Base-by-base conservation (phyloP, 2,797 vertebrate genomes). In the Vultur gryphus region DNA sequence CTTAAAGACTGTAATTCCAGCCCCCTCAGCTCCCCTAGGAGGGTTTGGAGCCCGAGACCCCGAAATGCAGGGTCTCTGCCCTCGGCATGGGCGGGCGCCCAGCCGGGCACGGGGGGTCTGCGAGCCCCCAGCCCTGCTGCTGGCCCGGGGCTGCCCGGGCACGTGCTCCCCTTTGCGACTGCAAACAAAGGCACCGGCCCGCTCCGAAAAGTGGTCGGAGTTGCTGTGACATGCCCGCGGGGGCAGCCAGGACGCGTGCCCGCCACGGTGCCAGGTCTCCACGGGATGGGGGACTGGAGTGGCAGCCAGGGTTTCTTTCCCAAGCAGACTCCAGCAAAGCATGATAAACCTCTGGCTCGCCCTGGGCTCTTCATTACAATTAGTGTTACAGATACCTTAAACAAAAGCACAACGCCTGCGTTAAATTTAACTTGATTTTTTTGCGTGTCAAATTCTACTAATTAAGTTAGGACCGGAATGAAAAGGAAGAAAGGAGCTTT, bases 21-120 rank as follows among this genome's bases (percentile, higher is more conserved):
- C 69, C 59, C 76, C 37, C 52, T 84, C 52, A 3, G 43, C 55
- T 69, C 37, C 43, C 55, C 28, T 3, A 7, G 13, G 24, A 54
- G 41, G 31, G 31, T 43, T 79, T 87, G 82, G 54, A 82, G 28
- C 17, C 18, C 0, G 0, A 37, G n/a, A 14, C 28, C 31, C 9
- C 0, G 0, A 23, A 69, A 37, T 0, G 1, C 1, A 17, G 29
- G 70, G 48, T 76, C 15, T 7, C 18, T 43, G 31, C 54, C 62
- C 41, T 23, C 0, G 0, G 54, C 0, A 2, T 29, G 59, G 39
- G 44, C 24, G 24, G 51, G 37, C 6, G 4, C 19, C 29, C 1
- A 2, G 51, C 20, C 2, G 16, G 43, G 39, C 13, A 23, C 1
- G 23, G 57, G 24, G 28, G 24, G 13, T 25, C 73, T 51, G 77